Evolutionary conservation across 2,113 vertebrate genomes (phyloP).

Genomic region (Onychorhynchus coronatus): DNA sequence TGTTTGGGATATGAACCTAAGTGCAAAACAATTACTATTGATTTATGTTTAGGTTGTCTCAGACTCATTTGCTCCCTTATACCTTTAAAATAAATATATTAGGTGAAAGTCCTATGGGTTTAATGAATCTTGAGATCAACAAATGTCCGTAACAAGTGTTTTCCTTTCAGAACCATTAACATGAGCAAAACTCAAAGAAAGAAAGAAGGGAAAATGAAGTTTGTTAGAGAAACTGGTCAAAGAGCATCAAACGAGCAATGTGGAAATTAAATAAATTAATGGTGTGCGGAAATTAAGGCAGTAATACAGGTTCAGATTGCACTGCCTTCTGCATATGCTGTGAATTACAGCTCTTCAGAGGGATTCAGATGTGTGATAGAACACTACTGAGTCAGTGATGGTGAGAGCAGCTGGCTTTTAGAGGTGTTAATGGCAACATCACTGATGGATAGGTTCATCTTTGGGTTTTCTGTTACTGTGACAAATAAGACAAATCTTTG

Average conservation of each 20-base stretch:
- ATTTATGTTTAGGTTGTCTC: conserved; percentile 35
- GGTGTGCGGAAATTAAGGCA: neutral
- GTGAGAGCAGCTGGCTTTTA: neutral
- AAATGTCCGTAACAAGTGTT: neutral
- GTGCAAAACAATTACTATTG: neutral
- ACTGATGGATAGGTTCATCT: neutral
- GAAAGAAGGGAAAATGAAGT: neutral
- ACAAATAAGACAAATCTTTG: neutral
- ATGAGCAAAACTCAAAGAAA: neutral
- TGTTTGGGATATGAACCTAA: neutral
- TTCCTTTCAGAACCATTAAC: neutral
- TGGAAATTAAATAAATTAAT: neutral
- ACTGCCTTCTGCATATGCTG: neutral
- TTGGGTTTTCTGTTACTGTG: neutral
- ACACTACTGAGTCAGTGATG: neutral
- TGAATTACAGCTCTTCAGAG: neutral
- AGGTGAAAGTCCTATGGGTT: neutral
- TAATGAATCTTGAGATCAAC: neutral
- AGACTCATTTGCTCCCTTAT: conserved; percentile 7
- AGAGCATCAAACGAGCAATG: neutral
- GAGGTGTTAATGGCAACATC: neutral
- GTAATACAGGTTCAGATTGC: neutral
- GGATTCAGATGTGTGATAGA: neutral
- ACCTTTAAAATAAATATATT: conserved; percentile 14
- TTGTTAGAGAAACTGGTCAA: neutral